A percentile compares a stretch with the other conserved stretches of the same genome.
Conservation (phyloP, 2,113 vertebrate genomes). For the Oryctolagus cuniculus region mOryCun1.1 NC_091453.1:18005501-18006000, state of each 20-base stretch:
- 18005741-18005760: slow-evolving; percentile 62
- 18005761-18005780: slow-evolving; percentile 37
- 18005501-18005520: slow-evolving; percentile 43
- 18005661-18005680: slow-evolving; percentile 72
- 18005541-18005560: slow-evolving; percentile 16
- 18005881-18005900: slow-evolving; percentile 5
- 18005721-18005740: slow-evolving; percentile 65
- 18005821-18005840: slow-evolving; percentile 52
- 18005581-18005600: slow-evolving; percentile 46
- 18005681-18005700: slow-evolving; percentile 76
- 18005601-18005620: slow-evolving; percentile 54
- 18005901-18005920: neutral
- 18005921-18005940: neutral
- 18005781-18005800: slow-evolving; percentile 33
- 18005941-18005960: slow-evolving; percentile 9
- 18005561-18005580: slow-evolving; percentile 68
- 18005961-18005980: slow-evolving; percentile 40
- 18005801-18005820: neutral
- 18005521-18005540: slow-evolving; percentile 9
- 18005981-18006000: slow-evolving; percentile 49
- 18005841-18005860: neutral
- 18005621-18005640: slow-evolving; percentile 71
- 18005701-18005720: slow-evolving; percentile 66
- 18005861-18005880: slow-evolving; percentile 1
- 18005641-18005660: slow-evolving; percentile 76